phyloP scores from a whole-genome alignment of 2,113 vertebrate species.

The Rhea americana region DNA sequence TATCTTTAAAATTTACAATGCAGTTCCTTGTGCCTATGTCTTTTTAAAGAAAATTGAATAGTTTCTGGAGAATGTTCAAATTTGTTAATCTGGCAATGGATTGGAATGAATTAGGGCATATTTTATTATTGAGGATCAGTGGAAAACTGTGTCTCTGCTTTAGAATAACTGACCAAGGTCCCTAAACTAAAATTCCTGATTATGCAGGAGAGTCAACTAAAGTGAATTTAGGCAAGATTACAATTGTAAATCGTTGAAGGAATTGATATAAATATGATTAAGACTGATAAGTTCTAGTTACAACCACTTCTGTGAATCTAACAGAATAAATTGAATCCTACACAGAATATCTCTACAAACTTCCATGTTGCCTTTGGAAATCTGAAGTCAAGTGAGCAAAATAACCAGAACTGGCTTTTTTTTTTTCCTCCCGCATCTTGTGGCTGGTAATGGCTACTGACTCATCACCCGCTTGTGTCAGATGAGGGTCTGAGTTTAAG shows the following conservation, averaged over 20 bases:
- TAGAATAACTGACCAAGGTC: neutral
- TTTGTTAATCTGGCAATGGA: neutral
- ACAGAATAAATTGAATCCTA: neutral
- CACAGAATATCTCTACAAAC: neutral
- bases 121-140: neutral
- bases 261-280: neutral
- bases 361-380: neutral
- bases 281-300: neutral
- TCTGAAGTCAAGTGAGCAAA: neutral
- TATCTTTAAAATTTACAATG: neutral
- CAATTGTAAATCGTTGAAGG: neutral
- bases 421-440: rapidly evolving
- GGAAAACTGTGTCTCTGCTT: neutral
- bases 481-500: neutral
- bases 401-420: neutral
- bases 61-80: neutral
- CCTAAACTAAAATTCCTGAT: neutral
- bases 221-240: neutral
- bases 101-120: neutral
- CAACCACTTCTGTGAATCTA: neutral
- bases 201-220: neutral
- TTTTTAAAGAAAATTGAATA: neutral
- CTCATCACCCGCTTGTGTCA: neutral
- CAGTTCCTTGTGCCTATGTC: neutral
- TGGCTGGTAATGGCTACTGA: neutral